phyloP scores from a whole-genome alignment of 2,797 vertebrate species.

The Ctenosaura bakeri region DNA sequence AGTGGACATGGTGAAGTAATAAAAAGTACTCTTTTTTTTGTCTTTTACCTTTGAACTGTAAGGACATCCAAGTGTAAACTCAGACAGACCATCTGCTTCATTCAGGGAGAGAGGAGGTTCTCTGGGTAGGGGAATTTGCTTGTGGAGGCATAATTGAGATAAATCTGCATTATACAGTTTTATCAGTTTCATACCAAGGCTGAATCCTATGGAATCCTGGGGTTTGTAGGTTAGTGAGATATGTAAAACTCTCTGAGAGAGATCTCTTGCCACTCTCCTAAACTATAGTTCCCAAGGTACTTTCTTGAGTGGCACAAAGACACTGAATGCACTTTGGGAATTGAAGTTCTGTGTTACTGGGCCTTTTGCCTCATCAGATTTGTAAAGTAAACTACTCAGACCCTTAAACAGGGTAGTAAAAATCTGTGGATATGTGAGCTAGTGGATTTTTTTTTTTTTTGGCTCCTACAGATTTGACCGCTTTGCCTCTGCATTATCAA shows the following conservation, averaged over 20 bases:
- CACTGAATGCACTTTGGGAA: too few species aligned
- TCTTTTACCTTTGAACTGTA: neutral
- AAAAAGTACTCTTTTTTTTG: neutral
- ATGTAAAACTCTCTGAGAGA: too few species aligned
- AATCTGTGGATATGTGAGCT: neutral
- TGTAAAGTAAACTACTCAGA: neutral
- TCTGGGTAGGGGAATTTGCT: neutral
- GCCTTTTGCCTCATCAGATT: neutral
- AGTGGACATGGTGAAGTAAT: neutral
- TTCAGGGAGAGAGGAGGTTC: neutral
- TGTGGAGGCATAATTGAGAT: neutral
- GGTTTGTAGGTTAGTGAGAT: too few species aligned
- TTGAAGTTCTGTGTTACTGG: too few species aligned
- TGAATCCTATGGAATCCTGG: too few species aligned
- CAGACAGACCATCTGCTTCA: neutral
- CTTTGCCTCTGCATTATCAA: neutral
- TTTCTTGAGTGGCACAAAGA: too few species aligned
- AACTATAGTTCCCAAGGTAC: too few species aligned
- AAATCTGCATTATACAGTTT: neutral
- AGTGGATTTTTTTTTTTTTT: slow-evolving; percentile 1
- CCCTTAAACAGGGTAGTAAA: neutral
- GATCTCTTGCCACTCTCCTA: too few species aligned
- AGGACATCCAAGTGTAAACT: neutral
- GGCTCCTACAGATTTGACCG: neutral
- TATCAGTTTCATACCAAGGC: neutral